Evolutionary conservation across 2,888 invertebrate genomes (phyloP), one percentile per base, ranked within the genome.

Genomic region (Nomada fucata): DNA sequence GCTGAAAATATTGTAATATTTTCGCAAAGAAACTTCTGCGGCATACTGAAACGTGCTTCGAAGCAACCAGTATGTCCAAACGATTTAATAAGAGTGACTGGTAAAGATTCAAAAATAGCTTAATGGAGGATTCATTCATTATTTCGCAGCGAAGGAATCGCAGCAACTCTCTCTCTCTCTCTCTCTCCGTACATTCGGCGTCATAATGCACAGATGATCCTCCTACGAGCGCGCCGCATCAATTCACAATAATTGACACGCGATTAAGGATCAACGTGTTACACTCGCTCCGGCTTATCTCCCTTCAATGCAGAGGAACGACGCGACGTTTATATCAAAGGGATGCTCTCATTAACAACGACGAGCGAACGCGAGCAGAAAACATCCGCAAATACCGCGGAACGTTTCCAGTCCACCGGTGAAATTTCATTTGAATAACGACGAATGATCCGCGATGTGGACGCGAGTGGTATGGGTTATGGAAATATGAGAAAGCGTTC

Each of bases 371-470:
- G 73, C 29, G 29, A 9, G 15, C 29, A 50, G 36, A 67, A 73
- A 67, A 73, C 47, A 65, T 57, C 67, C 57, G 29, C 67, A 29
- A 73, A 65, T 67, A 50, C 29, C 29, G n/a, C 2, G 55, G 64
- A 55, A 53, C 72, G 29, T 55, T 72, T 55, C 64, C 20, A 55
- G 64, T 44, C 7, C 29, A 7, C 29, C 7, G 64, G 59, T 44
- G 59, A 59, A 70, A 77, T 76, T 70, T 47, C 70, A 76, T 64
- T 64, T 65, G 69, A 76, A 70, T 77, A 52, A 64, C 47, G 70
- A 55, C 59, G 55, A 70, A 79, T 63, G 64, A 26, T 59, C 36
- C 55, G 26, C 53, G 60, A 23, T 18, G 18, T 4, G 13, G 26
- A 20, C 0, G 26, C 0, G 26, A n/a, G n/a, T n/a, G 26, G 20